Evolutionary conservation across 2,113 vertebrate species (phyloP), one percentile per base, ranked within the genome.

Genomic region (Glaucomys volans): DNA sequence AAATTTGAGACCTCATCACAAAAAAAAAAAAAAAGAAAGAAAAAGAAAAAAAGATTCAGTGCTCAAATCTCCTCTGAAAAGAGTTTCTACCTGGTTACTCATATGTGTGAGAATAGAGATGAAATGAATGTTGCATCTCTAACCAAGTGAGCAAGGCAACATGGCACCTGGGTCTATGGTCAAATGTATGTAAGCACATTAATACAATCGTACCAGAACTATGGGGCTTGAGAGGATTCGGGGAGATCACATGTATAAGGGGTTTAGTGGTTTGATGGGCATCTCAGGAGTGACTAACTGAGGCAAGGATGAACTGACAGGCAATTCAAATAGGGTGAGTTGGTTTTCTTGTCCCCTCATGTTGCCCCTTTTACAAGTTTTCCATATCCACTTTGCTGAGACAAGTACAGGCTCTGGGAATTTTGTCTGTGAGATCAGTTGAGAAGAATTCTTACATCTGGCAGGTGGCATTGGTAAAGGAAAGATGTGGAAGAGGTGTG

Each of bases 301-400:
- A 76, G 52, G 62, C 37, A 85, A n/a, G 57, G 62, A 89, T 47
- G 57, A 40, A 90, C 72, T 85, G 85, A 77, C 50, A 67, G 59
- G 76, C 28, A 90, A 67, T 47, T 64, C 82, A 93, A 97, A 62
- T 79, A 28, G 52, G 35, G 50, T 57, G 37, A 83, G 9, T 69
- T 90, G 22, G 22, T 28, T 86, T 79, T 62, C 54, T 79, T 88
- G 20, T 17, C 54, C 42, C 74, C 20, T 91, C 57, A 35, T 24
- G 24, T 44, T 69, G 16, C 28, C 72, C 44, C 64, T 47, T 42
- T 67, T 82, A 54, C 10, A 90, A 20, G 40, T 54, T 92, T 87
- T 94, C 82, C 95, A 5, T 94, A 57, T 80, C 81, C 91, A 66
- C 71, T 90, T 93, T 94, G 30, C 59, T 52, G 69, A 93, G 35